phyloP scores from a whole-genome alignment of 2,888 invertebrate genomes.

The Oscheius onirici region DNA sequence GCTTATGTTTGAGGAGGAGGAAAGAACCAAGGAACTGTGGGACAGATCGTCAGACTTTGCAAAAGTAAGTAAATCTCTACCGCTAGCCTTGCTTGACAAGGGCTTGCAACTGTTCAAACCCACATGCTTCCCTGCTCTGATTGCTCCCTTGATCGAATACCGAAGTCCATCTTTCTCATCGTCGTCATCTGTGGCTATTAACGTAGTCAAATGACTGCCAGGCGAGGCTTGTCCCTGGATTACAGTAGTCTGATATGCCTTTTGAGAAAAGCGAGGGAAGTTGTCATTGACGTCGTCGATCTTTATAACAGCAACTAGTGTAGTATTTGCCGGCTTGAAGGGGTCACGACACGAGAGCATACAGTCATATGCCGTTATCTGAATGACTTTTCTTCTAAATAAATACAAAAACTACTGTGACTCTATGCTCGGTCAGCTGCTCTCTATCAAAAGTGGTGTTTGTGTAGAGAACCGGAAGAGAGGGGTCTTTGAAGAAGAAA shows the following conservation, averaged over 20 bases:
- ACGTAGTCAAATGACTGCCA: slow-evolving; percentile 47
- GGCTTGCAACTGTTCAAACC: too few species aligned
- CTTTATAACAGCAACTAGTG: slow-evolving; percentile 43
- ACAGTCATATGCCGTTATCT: slow-evolving; percentile 55
- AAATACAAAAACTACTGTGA: slow-evolving; percentile 34
- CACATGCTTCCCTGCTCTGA: slow-evolving; percentile 38
- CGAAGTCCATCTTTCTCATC: slow-evolving; percentile 44
- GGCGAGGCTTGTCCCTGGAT: slow-evolving; percentile 45
- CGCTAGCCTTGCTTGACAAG: too few species aligned
- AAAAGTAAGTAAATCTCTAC: too few species aligned
- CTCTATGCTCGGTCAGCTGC: slow-evolving; percentile 46
- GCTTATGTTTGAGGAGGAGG: too few species aligned
- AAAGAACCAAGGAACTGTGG: too few species aligned
- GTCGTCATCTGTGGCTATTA: slow-evolving; percentile 46
- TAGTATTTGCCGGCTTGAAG: slow-evolving; percentile 45
- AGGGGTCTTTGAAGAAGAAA: slow-evolving; percentile 48
- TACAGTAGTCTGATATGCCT: slow-evolving; percentile 43
- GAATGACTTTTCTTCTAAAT: slow-evolving; percentile 8
- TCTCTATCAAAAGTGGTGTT: slow-evolving; percentile 53
- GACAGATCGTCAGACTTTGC: too few species aligned
- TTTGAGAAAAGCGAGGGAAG: slow-evolving; percentile 53
- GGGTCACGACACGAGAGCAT: slow-evolving; percentile 51
- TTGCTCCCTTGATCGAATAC: slow-evolving; percentile 45
- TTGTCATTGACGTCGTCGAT: slow-evolving; percentile 62
- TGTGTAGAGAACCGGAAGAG: slow-evolving; percentile 50